Evolutionary conservation across 64 coral and sea anemone genomes (phyloP), one percentile per base, ranked within the genome.

Genomic region (Stichodactyla helianthus): DNA sequence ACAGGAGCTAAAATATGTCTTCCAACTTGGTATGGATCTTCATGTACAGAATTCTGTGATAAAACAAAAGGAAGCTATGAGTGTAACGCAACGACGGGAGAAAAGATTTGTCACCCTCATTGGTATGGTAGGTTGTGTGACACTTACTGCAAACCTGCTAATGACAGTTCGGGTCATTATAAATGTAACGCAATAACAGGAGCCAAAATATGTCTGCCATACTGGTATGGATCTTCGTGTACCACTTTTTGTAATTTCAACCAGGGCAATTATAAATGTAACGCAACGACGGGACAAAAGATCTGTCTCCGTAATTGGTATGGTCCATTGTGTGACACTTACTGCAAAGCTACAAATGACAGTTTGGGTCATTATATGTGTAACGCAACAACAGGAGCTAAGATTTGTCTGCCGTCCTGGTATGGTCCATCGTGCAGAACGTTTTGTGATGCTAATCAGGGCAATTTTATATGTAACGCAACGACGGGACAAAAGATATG

Each of bases 401-500:
- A 27, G 17, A 53, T 89, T 53, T 95, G 93, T 58, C 19, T 86
- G 4, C 17, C 18, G 1, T 16, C 76, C 50, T 95, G 89, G 89
- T 95, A 86, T 82, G 89, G 89, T 14, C 15, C 54, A 13, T 86
- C 76, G 17, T 95, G 93, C 16, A 89, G 71, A 11, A 27, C 31
- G 5, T 57, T 35, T 65, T 95, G 93, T 76, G 28, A 53, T 20
- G 19, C 14, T n/a, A 51, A 17, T 13, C 22, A 54, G 63, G 89
- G 90, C 17, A 86, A 95, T 67, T 95, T 82, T 68, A 60, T 53
- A 51, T 95, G 94, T n/a, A 95, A 89, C 53, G 78, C 19, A 16
- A 87, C 55, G 18, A 89, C 79, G 7, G 94, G 90, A 7, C 19
- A 61, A 9, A 95, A 92, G 52, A 76, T 89, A n/a, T 95, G 94